Conservation (phyloP, 2,888 invertebrate genomes). For the Tetragonula carbonaria region DNA sequence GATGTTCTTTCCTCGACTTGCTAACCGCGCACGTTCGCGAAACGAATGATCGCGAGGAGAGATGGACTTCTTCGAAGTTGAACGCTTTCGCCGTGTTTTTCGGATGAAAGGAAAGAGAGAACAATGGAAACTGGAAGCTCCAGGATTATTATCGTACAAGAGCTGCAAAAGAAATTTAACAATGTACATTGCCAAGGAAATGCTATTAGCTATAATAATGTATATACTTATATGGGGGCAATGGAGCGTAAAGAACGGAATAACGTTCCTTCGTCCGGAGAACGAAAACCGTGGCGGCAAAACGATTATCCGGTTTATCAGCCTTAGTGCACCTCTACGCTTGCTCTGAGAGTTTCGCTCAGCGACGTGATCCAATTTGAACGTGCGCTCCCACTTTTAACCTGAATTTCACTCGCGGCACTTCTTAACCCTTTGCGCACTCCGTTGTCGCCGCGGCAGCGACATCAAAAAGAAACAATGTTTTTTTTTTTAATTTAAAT, state of each 20-base stretch:
- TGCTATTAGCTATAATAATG: conserved; percentile 37
- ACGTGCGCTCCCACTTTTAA: not conserved
- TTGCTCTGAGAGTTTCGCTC: no score
- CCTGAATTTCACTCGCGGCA: not conserved
- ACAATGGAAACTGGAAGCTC: not conserved
- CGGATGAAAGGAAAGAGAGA: not conserved
- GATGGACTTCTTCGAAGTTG: not conserved
- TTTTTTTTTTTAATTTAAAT: no score
- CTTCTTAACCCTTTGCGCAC: not conserved
- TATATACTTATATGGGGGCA: conserved; percentile 15
- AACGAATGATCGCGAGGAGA: conserved; percentile 16
- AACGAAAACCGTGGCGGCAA: no score
- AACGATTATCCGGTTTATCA: conserved; percentile 29
- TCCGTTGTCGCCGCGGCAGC: no score
- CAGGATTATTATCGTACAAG: conserved; percentile 30
- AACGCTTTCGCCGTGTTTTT: not conserved
- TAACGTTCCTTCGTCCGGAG: no score
- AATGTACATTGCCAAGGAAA: conserved; percentile 46
- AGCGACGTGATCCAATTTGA: not conserved
- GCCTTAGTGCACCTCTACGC: not conserved
- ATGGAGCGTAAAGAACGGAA: conserved; percentile 41
- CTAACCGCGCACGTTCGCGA: conserved; percentile 24
- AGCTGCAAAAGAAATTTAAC: conserved; percentile 39
- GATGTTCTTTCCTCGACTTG: conserved; percentile 30
- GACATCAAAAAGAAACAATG: no score